A percentile compares a stretch with the other conserved stretches of the same genome.
phyloP scores from a whole-genome alignment of 2,797 vertebrate genomes.

The Thaleichthys pacificus region DNA sequence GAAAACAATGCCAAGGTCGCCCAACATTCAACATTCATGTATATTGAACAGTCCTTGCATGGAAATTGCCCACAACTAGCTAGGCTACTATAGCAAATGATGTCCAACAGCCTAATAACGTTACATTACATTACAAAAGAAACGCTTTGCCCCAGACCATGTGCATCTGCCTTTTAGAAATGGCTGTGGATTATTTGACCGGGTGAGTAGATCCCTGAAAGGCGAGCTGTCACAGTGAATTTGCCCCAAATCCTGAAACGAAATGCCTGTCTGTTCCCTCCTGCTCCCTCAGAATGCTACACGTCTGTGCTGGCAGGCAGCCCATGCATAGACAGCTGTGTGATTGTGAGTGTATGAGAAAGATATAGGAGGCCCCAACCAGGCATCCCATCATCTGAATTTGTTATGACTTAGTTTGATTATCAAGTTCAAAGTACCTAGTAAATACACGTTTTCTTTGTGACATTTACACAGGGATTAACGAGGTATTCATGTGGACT shows the following conservation, averaged over 20 bases:
- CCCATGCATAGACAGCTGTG: conserved; percentile 38
- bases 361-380: not conserved
- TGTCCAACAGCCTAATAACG: conserved; percentile 55
- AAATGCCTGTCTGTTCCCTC: conserved; percentile 44
- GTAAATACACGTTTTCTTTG: no score
- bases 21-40: not conserved
- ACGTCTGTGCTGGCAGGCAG: conserved; percentile 47
- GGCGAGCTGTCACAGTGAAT: conserved; percentile 48
- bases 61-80: conserved; percentile 6
- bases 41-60: not conserved
- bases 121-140: conserved; percentile 59
- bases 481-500: no score
- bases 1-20: not conserved
- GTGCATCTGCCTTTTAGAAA: conserved; percentile 58
- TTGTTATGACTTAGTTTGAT: no score
- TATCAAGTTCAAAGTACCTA: no score
- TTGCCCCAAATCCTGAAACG: conserved; percentile 54
- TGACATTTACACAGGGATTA: no score
- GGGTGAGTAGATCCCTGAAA: conserved; percentile 42
- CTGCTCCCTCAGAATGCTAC: conserved; percentile 43
- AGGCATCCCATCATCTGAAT: no score
- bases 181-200: conserved; percentile 54
- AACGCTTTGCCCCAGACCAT: conserved; percentile 38
- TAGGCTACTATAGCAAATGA: conserved; percentile 53
- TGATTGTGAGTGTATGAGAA: conserved; percentile 15